A percentile compares a stretch with the other conserved stretches of the same genome.
Conservation (phyloP, 2,888 invertebrate species). For the Chaetoderma sp. region DNA sequence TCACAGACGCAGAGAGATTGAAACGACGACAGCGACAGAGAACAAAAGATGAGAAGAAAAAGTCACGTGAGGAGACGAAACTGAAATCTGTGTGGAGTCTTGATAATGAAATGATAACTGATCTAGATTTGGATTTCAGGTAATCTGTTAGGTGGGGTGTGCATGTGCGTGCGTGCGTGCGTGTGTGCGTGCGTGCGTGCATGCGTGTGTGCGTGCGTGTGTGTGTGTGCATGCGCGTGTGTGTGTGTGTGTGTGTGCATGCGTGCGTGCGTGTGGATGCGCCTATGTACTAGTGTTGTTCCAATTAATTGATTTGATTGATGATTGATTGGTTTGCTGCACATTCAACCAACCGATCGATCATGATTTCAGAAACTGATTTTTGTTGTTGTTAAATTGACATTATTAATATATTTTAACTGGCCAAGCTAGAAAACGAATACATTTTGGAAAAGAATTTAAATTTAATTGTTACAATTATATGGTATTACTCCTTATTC, state of each 20-base stretch:
- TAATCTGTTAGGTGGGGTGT: slow-evolving; percentile 30
- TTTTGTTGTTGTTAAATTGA: no score
- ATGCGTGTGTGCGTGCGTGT: not conserved
- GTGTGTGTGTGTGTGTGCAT: slow-evolving; percentile 7
- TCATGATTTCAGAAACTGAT: no score
- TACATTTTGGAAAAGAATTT: no score
- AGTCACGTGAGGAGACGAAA: slow-evolving; percentile 51
- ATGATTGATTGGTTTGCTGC: no score
- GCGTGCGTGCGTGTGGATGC: not conserved
- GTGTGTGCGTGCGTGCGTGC: not conserved
- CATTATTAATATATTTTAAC: no score
- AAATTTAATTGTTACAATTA: no score
- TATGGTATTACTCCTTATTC: no score
- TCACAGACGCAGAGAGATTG: slow-evolving; percentile 48
- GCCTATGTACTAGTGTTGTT: no score
- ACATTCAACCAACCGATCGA: no score
- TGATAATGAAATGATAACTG: slow-evolving; percentile 52
- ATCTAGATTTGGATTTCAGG: slow-evolving; percentile 56
- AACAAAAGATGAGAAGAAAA: slow-evolving; percentile 19
- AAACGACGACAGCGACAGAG: slow-evolving; percentile 39
- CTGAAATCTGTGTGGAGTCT: slow-evolving; percentile 60
- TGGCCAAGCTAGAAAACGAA: no score
- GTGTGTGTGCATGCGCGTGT: slow-evolving; percentile 4
- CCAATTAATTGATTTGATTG: no score
- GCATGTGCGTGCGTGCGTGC: not conserved